A percentile compares a stretch with the other conserved stretches of the same genome.
Conservation (phyloP, 1,140 invertebrate genomes). For the Aphelenchoides avenae region DNA sequence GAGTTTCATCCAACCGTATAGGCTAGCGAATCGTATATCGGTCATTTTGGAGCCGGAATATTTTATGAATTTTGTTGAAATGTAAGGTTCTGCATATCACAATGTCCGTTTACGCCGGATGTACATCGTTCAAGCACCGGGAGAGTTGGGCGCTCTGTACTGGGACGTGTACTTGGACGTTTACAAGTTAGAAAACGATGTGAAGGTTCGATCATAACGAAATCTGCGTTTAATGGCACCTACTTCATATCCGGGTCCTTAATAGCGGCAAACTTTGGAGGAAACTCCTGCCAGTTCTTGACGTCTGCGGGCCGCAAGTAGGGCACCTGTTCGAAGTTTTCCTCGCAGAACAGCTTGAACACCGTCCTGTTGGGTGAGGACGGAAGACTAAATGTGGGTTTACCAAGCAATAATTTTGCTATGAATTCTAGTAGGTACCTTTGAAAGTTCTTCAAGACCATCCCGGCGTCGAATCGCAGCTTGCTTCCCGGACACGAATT, state of each 20-base stretch:
- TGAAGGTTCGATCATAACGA: neutral
- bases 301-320: conserved; percentile 30
- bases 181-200: conserved; percentile 11
- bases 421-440: conserved; percentile 17
- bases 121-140: too few species aligned
- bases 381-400: conserved; percentile 1
- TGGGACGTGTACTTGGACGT: neutral
- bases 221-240: neutral
- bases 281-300: conserved; percentile 23
- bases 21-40: too few species aligned
- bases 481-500: conserved; percentile 30
- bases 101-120: too few species aligned
- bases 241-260: conserved; percentile 19
- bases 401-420: neutral
- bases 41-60: too few species aligned
- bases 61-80: too few species aligned
- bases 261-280: conserved; percentile 20
- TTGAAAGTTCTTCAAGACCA: conserved; percentile 33
- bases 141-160: too few species aligned
- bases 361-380: conserved; percentile 14
- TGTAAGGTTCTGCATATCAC: too few species aligned
- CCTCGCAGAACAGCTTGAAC: conserved; percentile 33
- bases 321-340: conserved; percentile 20
- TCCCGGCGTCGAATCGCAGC: conserved; percentile 12
- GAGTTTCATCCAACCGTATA: too few species aligned